Evolutionary conservation across 2,113 vertebrate genomes (phyloP).

Genomic region (Otus sunia): DNA sequence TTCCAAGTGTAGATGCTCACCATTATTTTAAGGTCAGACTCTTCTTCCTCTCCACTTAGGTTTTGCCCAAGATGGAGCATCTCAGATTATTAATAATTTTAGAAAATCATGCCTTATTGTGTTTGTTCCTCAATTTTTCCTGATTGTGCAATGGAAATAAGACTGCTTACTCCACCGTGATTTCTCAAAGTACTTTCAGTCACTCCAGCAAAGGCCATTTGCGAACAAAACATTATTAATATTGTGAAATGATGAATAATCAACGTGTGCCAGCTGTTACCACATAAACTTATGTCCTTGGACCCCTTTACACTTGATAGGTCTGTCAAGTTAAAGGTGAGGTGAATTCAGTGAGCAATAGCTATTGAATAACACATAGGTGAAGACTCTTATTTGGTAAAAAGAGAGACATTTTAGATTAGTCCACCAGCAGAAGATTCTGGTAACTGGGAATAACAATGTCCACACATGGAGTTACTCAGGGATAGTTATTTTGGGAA

Average conservation of each 20-base stretch:
- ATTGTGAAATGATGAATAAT: constrained; percentile 20
- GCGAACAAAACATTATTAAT: constrained; percentile 16
- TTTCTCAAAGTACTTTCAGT: constrained; percentile 29
- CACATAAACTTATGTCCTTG: neutral
- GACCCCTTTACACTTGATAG: neutral
- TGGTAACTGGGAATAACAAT: neutral
- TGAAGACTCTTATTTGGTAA: neutral
- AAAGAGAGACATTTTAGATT: neutral
- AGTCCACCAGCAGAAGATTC: neutral
- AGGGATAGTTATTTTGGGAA: neutral
- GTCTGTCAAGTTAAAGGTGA: neutral
- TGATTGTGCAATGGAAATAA: constrained; percentile 44
- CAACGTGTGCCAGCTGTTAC: constrained; percentile 9
- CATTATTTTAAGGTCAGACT: neutral
- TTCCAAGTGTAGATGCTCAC: neutral
- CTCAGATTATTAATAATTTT: neutral
- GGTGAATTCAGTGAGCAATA: neutral
- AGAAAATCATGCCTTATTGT: neutral
- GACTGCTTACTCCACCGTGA: neutral
- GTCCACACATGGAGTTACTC: neutral
- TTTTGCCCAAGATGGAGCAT: neutral
- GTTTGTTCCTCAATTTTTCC: neutral
- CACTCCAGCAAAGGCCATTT: constrained; percentile 3
- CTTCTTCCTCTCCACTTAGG: neutral
- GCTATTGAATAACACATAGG: neutral